Conservation (phyloP, 2,888 invertebrate species). For the Euclidia mi region DNA sequence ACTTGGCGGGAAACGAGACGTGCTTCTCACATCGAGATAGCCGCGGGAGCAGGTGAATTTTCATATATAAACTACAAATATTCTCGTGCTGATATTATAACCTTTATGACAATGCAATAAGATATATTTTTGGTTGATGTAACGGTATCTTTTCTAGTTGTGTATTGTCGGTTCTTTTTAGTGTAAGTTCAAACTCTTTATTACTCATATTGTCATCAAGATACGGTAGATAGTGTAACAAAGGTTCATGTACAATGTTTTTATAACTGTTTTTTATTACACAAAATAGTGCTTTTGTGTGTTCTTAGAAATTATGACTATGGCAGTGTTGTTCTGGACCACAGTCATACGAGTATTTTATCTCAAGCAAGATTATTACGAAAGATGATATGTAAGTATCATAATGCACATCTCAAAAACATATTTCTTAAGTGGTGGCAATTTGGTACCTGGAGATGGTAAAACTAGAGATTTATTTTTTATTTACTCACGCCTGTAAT, state of each 20-base stretch:
- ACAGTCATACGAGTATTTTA: not conserved
- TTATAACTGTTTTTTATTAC: conserved; percentile 65
- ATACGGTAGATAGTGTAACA: conserved; percentile 71
- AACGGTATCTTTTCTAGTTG: conserved; percentile 13
- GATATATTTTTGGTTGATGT: conserved; percentile 45
- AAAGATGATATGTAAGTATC: too few relatives aligned
- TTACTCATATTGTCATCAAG: conserved; percentile 82
- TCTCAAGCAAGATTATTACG: not conserved
- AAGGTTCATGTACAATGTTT: conserved; percentile 71
- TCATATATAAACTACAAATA: conserved; percentile 70
- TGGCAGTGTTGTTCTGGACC: conserved; percentile 15
- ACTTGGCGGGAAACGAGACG: conserved; percentile 77
- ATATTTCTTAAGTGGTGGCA: too few relatives aligned
- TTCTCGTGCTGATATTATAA: conserved; percentile 34
- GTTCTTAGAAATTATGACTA: conserved; percentile 45
- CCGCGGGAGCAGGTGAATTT: conserved; percentile 76
- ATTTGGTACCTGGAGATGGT: too few relatives aligned
- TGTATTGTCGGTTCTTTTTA: conserved; percentile 54
- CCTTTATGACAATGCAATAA: conserved; percentile 49
- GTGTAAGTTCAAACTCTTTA: conserved; percentile 75
- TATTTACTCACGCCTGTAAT: too few relatives aligned
- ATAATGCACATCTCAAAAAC: too few relatives aligned
- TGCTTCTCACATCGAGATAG: conserved; percentile 86
- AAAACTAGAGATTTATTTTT: too few relatives aligned
- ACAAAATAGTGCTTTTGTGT: conserved; percentile 48